Percentiles rank a stretch among this genome's conserved stretches.
These are phyloP conservation scores for Torymus texanus DNA, from an alignment of 2,888 invertebrate species.

Conservation along the genomic window DNA sequence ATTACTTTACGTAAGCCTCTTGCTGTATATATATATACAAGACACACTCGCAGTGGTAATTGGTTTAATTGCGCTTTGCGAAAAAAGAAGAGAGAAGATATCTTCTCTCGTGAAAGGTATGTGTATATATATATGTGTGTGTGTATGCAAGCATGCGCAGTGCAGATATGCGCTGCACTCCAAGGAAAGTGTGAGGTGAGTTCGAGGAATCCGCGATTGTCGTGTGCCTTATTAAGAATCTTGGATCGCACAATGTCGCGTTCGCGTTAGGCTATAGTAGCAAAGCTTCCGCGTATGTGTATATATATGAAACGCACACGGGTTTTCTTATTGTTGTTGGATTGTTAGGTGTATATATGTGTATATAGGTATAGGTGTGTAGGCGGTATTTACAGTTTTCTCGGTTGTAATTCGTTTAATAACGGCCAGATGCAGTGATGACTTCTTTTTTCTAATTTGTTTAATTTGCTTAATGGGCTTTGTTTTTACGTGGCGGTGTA, in stretches of 20 bases:
- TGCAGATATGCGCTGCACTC: too few species aligned
- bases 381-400: conserved; percentile 34
- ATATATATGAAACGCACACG: too few species aligned
- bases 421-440: background rate
- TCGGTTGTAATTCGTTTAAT: conserved; percentile 24
- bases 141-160: too few species aligned
- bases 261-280: background rate
- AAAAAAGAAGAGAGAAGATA: conserved; percentile 52
- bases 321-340: background rate
- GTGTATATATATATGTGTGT: too few species aligned
- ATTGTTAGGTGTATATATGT: background rate
- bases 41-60: conserved; percentile 69
- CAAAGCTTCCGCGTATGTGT: conserved; percentile 23
- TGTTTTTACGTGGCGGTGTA: background rate
- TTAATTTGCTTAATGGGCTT: conserved; percentile 22
- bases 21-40: too few species aligned
- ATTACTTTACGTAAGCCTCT: conserved; percentile 74
- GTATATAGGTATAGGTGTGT: background rate
- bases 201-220: conserved; percentile 38
- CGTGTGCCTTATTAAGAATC: conserved; percentile 33
- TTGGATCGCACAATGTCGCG: conserved; percentile 34
- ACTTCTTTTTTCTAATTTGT: conserved; percentile 11
- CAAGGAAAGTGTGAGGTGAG: conserved; percentile 20
- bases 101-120: too few species aligned
- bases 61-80: conserved; percentile 73